A percentile compares a stretch with the other conserved stretches of the same genome.
phyloP scores from a whole-genome alignment of 2,113 vertebrate species.

The Isurus oxyrinchus region DNA sequence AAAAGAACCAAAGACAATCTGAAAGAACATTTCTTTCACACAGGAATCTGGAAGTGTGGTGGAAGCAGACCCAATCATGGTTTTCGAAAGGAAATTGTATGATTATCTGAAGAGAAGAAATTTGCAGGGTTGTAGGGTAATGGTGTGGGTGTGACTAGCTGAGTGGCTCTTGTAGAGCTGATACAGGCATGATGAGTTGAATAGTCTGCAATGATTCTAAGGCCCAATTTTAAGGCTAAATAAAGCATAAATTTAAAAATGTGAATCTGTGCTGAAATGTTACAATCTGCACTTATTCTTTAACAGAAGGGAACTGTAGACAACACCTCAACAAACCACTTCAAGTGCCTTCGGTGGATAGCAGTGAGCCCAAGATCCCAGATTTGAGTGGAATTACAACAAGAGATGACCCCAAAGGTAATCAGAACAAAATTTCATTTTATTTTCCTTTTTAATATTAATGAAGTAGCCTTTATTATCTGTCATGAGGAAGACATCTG shows the following conservation, averaged over 20 bases:
- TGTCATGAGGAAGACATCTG: background rate
- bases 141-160: too few relatives aligned
- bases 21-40: too few relatives aligned
- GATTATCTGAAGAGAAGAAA: too few relatives aligned
- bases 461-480: background rate
- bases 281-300: background rate
- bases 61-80: too few relatives aligned
- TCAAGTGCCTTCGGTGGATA: constrained; percentile 80
- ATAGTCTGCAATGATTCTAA: background rate
- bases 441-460: background rate
- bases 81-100: too few relatives aligned
- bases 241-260: background rate
- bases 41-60: too few relatives aligned
- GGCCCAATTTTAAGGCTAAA: background rate
- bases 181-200: too few relatives aligned
- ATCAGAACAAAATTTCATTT: constrained; percentile 12
- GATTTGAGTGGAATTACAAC: constrained; percentile 69
- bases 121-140: too few relatives aligned
- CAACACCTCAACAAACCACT: constrained; percentile 71
- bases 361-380: constrained; percentile 58
- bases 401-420: constrained; percentile 72
- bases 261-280: background rate
- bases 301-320: constrained; percentile 70
- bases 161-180: too few relatives aligned
- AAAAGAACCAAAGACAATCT: too few relatives aligned